These are phyloP conservation scores for Myocastor coypus DNA, from an alignment of 2,113 vertebrate species.

Conservation along the genomic window DNA sequence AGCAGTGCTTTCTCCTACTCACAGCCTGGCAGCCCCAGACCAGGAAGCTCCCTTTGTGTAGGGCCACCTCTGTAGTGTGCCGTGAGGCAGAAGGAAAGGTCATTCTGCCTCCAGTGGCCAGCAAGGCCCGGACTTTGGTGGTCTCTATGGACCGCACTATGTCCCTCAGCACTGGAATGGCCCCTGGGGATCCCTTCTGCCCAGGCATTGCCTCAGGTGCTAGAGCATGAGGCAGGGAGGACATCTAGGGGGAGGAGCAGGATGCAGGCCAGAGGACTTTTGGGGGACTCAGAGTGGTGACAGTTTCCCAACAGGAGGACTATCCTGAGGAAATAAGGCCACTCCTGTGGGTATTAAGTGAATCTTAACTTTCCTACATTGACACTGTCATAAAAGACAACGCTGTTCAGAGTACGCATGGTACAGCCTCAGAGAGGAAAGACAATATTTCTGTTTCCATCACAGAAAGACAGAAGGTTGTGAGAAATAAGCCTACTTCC, in stretches of 20 bases:
- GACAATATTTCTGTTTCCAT: neutral
- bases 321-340: neutral
- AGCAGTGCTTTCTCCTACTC: neutral
- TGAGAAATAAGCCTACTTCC: neutral
- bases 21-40: neutral
- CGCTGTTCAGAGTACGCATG: neutral
- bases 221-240: neutral
- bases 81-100: neutral
- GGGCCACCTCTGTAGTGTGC: neutral
- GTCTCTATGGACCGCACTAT: fast-evolving
- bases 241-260: neutral
- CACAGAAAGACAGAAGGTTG: neutral
- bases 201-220: neutral
- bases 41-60: neutral
- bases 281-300: neutral
- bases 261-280: neutral
- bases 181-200: neutral
- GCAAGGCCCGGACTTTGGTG: neutral
- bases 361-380: neutral
- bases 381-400: neutral
- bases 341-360: neutral
- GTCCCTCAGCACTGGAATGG: neutral
- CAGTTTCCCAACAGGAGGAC: neutral
- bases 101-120: neutral
- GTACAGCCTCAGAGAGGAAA: neutral